A percentile compares a stretch with the other conserved stretches of the same genome.
Evolutionary conservation across 2,797 vertebrate genomes (phyloP).

Genomic region (Geotrypetes seraphini): DNA sequence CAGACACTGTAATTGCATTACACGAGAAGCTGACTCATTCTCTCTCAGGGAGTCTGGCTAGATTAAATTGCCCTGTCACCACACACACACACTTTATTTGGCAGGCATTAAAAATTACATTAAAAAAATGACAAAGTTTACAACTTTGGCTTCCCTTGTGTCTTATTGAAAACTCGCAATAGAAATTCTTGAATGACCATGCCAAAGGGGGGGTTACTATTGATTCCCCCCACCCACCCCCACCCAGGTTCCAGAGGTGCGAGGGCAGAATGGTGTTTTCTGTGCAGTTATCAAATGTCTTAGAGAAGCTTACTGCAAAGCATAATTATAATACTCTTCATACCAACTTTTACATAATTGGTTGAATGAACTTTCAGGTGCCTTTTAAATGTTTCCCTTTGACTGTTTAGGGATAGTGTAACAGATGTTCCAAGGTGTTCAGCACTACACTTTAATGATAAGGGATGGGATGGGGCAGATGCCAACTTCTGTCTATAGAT

Average conservation of each 20-base stretch:
- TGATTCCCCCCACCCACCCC: too few species aligned
- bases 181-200: background rate
- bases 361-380: background rate
- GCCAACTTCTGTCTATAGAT: too few species aligned
- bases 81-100: background rate
- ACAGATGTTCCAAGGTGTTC: too few species aligned
- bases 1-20: background rate
- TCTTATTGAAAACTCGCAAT: background rate
- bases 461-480: too few species aligned
- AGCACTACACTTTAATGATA: too few species aligned
- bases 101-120: background rate
- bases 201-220: background rate
- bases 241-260: slow-evolving; percentile 1
- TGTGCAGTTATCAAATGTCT: background rate
- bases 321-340: background rate
- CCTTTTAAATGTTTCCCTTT: too few species aligned
- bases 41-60: background rate
- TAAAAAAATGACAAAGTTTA: background rate
- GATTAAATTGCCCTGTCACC: background rate
- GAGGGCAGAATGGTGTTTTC: background rate
- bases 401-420: too few species aligned
- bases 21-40: background rate
- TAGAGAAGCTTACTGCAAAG: background rate
- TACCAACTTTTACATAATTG: background rate
- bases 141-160: background rate